A percentile compares a stretch with the other conserved stretches of the same genome.
phyloP scores from a whole-genome alignment of 2,888 invertebrate genomes.

The Escarpia spicata region DNA sequence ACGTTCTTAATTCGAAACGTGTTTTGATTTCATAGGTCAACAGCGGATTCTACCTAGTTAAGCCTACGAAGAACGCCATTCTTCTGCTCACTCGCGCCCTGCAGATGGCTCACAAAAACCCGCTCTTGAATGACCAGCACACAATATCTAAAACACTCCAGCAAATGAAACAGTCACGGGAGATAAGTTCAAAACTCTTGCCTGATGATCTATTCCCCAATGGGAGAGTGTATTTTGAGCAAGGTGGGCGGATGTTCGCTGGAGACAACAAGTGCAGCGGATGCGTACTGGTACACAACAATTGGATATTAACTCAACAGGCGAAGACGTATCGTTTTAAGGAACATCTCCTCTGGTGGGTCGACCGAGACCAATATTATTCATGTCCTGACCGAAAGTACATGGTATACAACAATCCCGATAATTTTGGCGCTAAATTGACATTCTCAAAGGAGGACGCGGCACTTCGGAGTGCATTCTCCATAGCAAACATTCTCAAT shows the following conservation, averaged over 20 bases:
- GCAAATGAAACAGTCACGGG: conserved; percentile 1
- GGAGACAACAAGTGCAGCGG: conserved; percentile 30
- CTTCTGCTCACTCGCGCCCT: conserved; percentile 30
- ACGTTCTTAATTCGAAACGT: neutral
- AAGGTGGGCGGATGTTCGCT: conserved; percentile 27
- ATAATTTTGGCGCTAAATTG: neutral
- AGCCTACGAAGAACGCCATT: conserved; percentile 32
- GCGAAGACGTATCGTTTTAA: conserved; percentile 33
- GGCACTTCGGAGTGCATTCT: conserved; percentile 27
- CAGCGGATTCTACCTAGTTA: conserved; percentile 36
- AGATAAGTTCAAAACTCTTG: neutral
- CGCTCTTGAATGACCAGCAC: conserved; percentile 31
- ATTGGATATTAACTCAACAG: conserved; percentile 28
- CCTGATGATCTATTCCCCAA: conserved; percentile 21
- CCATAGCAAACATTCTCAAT: conserved; percentile 27
- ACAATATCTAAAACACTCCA: conserved; percentile 27
- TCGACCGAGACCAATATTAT: conserved; percentile 27
- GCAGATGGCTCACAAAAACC: neutral
- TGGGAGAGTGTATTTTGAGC: conserved; percentile 28
- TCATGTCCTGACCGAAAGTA: conserved; percentile 14
- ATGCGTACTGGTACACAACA: conserved; percentile 36
- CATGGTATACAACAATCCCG: conserved; percentile 22
- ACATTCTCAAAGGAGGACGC: conserved; percentile 7
- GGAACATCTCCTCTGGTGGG: conserved; percentile 30
- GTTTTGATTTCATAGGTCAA: conserved; percentile 18